Evolutionary conservation across 2,797 vertebrate genomes (phyloP).

Genomic region (Nasua narica): DNA sequence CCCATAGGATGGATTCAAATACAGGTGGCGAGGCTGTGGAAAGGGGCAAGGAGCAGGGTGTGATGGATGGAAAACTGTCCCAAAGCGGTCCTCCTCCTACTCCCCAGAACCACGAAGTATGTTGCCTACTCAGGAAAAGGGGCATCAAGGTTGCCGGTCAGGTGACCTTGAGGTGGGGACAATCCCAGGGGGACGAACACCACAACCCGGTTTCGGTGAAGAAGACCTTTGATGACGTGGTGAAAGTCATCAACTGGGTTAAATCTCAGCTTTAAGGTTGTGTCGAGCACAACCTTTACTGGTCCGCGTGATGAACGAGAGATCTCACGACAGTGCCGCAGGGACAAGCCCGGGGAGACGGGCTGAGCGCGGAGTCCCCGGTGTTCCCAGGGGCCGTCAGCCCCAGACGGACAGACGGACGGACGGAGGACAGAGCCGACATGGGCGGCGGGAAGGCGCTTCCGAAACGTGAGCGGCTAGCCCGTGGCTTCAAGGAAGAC

Average conservation of each 20-base stretch:
- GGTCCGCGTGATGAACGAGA: not conserved
- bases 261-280: not conserved
- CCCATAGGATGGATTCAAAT: not conserved
- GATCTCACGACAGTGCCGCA: accelerated
- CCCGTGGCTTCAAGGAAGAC: not conserved
- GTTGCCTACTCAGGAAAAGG: not conserved
- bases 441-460: too few species aligned
- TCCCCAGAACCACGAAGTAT: not conserved
- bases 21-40: not conserved
- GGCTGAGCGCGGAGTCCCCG: not conserved
- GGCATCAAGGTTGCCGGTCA: not conserved
- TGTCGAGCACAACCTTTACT: accelerated
- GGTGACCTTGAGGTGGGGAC: not conserved
- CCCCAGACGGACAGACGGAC: not conserved
- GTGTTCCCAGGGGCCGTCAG: not conserved
- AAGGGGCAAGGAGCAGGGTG: not conserved
- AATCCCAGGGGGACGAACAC: not conserved
- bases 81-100: not conserved
- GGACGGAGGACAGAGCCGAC: not conserved
- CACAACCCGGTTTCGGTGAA: not conserved
- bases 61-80: too few species aligned
- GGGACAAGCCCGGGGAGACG: not conserved
- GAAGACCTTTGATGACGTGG: not conserved
- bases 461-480: accelerated
- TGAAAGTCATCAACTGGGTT: too few species aligned